These are phyloP conservation scores for Otolemur garnettii DNA, from an alignment of 2,113 vertebrate genomes.

Conservation along the genomic window DNA sequence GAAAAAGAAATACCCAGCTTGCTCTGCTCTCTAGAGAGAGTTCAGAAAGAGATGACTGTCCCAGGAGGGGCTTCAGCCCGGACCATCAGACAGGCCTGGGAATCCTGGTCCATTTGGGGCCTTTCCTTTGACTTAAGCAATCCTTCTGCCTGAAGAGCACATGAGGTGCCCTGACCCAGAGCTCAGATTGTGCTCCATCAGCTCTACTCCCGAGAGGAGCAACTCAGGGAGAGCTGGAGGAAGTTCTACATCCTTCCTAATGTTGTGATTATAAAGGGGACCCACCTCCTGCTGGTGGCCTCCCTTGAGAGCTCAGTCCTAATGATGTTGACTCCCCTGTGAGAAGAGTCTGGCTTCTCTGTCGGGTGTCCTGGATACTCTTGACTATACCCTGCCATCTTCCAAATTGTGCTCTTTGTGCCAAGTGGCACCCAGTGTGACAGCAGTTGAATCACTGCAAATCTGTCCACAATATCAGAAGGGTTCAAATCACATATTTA, in stretches of 20 bases:
- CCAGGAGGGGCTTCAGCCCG: not conserved
- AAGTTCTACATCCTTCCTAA: not conserved
- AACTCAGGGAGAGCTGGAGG: not conserved
- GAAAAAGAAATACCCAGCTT: not conserved
- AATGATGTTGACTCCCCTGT: too few species aligned
- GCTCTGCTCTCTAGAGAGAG: not conserved
- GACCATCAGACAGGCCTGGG: not conserved
- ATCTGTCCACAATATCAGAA: not conserved
- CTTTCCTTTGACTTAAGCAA: not conserved
- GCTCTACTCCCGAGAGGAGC: not conserved
- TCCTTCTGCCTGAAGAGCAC: not conserved
- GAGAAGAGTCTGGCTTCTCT: not conserved
- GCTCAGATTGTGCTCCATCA: not conserved
- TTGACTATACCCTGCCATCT: not conserved
- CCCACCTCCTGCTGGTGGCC: too few species aligned
- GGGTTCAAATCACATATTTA: not conserved
- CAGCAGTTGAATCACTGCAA: not conserved
- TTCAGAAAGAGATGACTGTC: not conserved
- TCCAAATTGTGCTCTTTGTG: not conserved
- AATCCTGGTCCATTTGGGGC: accelerated
- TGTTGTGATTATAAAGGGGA: too few species aligned
- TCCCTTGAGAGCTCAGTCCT: not conserved
- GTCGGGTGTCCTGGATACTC: too few species aligned
- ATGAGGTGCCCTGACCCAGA: not conserved
- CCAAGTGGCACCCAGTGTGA: not conserved